A percentile compares a stretch with the other conserved stretches of the same genome.
Conservation (phyloP, 2,888 invertebrate genomes). For the Teinopalpus imperialis region DNA sequence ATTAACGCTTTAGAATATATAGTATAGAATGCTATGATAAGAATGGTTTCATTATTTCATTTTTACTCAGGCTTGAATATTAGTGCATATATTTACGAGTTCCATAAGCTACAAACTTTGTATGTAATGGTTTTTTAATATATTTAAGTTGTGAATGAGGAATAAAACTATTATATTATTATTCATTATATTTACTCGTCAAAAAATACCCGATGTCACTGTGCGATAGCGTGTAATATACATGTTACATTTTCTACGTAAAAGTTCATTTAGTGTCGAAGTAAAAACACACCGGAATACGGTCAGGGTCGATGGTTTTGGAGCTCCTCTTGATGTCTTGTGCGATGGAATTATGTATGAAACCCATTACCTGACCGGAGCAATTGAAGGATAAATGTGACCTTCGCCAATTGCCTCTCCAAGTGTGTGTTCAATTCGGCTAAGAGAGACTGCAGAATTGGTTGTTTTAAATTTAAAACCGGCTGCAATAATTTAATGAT, state of each 20-base stretch:
- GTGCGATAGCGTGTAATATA: conserved; percentile 4
- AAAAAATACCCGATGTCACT: background rate
- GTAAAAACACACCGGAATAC: conserved; percentile 25
- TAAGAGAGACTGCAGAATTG: conserved; percentile 20
- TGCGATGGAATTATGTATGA: conserved; percentile 40
- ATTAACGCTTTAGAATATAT: too few species aligned
- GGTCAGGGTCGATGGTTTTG: conserved; percentile 32
- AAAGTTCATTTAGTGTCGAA: conserved; percentile 9
- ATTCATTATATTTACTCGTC: too few species aligned
- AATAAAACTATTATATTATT: too few species aligned
- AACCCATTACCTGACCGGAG: conserved; percentile 42
- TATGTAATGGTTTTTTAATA: too few species aligned
- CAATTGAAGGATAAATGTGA: conserved; percentile 45
- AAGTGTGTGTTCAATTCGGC: conserved; percentile 7
- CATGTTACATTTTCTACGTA: conserved; percentile 17
- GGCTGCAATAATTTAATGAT: too few species aligned
- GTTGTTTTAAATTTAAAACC: background rate
- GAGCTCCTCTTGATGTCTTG: conserved; percentile 20
- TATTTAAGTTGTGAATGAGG: too few species aligned
- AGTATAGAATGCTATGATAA: too few species aligned
- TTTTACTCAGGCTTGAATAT: too few species aligned
- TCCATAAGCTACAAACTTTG: too few species aligned
- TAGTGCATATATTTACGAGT: too few species aligned
- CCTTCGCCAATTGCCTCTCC: conserved; percentile 32
- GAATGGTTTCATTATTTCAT: too few species aligned